Evolutionary conservation across 1,140 invertebrate genomes (phyloP).

Genomic region (Pseudoatta argentina): DNA sequence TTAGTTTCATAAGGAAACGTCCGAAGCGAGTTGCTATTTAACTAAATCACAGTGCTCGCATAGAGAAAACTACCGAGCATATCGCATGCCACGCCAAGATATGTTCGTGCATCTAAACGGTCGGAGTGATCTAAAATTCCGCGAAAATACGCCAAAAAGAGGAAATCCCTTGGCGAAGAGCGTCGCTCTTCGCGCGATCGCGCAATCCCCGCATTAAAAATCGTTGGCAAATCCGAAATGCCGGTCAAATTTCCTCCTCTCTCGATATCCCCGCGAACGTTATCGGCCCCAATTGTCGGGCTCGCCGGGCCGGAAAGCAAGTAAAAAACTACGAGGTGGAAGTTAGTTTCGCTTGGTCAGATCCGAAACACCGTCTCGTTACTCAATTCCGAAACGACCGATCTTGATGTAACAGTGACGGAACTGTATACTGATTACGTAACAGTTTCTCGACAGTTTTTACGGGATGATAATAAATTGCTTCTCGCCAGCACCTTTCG

Average conservation of each 20-base stretch:
- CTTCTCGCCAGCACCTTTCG: neutral
- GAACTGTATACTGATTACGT: slow-evolving; percentile 33
- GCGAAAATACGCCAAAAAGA: slow-evolving; percentile 32
- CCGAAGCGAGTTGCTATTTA: slow-evolving; percentile 52
- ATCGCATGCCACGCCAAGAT: slow-evolving; percentile 8
- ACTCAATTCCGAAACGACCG: slow-evolving; percentile 41
- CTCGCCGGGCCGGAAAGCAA: slow-evolving; percentile 45
- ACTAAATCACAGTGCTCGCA: slow-evolving; percentile 58
- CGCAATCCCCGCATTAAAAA: slow-evolving; percentile 22
- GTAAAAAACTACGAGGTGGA: slow-evolving; percentile 28
- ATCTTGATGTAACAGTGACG: slow-evolving; percentile 23
- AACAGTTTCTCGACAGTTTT: slow-evolving; percentile 19
- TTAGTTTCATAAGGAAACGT: slow-evolving; percentile 65
- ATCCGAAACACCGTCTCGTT: slow-evolving; percentile 37
- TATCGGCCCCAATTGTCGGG: slow-evolving; percentile 21
- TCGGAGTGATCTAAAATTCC: slow-evolving; percentile 30
- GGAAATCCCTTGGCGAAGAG: slow-evolving; percentile 8
- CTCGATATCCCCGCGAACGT: neutral
- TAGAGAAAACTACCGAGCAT: slow-evolving; percentile 58
- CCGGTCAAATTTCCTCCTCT: slow-evolving; percentile 14
- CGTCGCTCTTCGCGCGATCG: neutral
- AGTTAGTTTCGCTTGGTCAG: slow-evolving; percentile 60
- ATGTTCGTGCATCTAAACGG: slow-evolving; percentile 5
- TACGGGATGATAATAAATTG: slow-evolving; percentile 48
- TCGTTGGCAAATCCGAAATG: slow-evolving; percentile 32